These are phyloP conservation scores for Tetropium fuscum DNA, from an alignment of 2,888 invertebrate genomes.

Conservation along the genomic window DNA sequence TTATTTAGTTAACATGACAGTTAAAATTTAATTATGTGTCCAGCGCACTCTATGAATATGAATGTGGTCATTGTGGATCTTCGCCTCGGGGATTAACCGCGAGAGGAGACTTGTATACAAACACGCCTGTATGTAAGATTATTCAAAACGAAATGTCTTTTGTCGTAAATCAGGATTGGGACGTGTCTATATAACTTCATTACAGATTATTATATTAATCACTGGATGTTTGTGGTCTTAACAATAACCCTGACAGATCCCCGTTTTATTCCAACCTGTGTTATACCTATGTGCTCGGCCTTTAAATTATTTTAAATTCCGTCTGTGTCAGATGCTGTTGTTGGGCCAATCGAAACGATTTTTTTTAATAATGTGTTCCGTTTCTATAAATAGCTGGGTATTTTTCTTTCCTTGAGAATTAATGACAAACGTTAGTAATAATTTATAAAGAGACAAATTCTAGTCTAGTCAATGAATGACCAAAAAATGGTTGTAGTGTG, in stretches of 20 bases:
- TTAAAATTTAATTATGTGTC: slow-evolving; percentile 65
- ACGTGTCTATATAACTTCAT: slow-evolving; percentile 66
- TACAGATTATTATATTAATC: slow-evolving; percentile 67
- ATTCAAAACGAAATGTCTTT: slow-evolving; percentile 61
- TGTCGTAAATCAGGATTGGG: slow-evolving; percentile 64
- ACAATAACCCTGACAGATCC: slow-evolving; percentile 54
- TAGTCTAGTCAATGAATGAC: no score
- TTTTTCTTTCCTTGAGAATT: background rate
- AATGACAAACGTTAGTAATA: background rate
- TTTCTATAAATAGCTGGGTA: background rate
- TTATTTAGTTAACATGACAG: slow-evolving; percentile 64
- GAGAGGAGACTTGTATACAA: slow-evolving; percentile 54
- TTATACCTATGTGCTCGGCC: slow-evolving; percentile 35
- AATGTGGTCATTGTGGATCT: slow-evolving; percentile 60
- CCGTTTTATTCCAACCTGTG: slow-evolving; percentile 36
- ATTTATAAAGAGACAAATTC: background rate
- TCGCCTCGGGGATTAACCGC: slow-evolving; percentile 53
- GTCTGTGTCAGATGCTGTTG: slow-evolving; percentile 17
- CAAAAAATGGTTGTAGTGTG: no score
- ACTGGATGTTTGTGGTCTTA: slow-evolving; percentile 59
- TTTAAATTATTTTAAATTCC: slow-evolving; percentile 49
- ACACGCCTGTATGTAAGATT: slow-evolving; percentile 58
- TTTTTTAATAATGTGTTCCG: background rate
- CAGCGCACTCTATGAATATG: slow-evolving; percentile 59
- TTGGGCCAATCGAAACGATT: background rate